These are phyloP conservation scores for Datnioides undecimradiatus DNA, from an alignment of 2,113 vertebrate genomes.

Conservation along the genomic window DNA sequence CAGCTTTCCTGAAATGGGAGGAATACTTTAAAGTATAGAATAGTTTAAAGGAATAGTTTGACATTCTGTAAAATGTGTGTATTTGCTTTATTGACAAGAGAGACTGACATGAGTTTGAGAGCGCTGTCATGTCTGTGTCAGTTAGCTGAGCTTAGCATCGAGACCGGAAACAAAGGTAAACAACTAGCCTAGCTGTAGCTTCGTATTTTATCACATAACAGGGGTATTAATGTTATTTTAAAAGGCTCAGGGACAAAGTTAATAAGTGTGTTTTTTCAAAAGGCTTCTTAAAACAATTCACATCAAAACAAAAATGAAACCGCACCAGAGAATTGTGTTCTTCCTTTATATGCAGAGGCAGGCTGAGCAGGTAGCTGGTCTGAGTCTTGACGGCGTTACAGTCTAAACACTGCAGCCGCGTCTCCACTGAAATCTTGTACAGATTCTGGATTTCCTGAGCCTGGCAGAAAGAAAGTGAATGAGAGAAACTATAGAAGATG, in stretches of 20 bases:
- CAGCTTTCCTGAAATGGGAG: conserved; percentile 70
- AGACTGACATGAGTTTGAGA: too few species aligned
- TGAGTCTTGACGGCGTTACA: conserved; percentile 54
- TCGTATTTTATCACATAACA: not conserved
- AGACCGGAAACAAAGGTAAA: too few species aligned
- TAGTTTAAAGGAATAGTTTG: not conserved
- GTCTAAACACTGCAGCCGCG: conserved; percentile 57
- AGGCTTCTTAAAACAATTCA: not conserved
- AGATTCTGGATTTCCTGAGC: conserved; percentile 75
- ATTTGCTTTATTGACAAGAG: too few species aligned
- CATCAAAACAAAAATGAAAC: not conserved
- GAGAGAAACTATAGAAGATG: not conserved
- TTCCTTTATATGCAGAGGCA: conserved; percentile 72
- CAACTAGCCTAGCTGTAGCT: too few species aligned
- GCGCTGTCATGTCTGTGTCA: too few species aligned
- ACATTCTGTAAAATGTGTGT: too few species aligned
- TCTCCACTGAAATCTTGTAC: conserved; percentile 76
- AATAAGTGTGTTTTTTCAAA: not conserved
- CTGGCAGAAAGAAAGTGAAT: conserved; percentile 50
- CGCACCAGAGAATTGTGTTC: conserved; percentile 72
- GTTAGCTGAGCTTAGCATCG: too few species aligned
- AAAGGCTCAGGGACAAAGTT: not conserved
- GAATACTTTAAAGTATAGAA: not conserved
- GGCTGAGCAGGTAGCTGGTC: conserved; percentile 68
- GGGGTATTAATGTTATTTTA: not conserved